Percentiles rank a stretch among this genome's conserved stretches.
phyloP scores from a whole-genome alignment of 1,140 invertebrate species.

The Drosophila saltans region DNA sequence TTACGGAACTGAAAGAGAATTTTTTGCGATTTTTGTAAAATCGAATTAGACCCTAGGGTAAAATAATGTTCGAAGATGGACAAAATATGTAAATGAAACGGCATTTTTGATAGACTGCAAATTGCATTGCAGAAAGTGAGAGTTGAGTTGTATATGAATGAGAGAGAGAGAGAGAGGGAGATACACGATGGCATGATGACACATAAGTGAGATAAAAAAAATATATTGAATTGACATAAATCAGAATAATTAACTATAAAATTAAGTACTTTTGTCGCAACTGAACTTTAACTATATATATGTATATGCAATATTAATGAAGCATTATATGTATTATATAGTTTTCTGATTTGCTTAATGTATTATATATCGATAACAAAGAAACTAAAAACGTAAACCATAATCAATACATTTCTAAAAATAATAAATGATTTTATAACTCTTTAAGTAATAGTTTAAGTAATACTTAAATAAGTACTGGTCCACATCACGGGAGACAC shows the following conservation, averaged over 20 bases:
- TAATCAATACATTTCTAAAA: too few relatives aligned
- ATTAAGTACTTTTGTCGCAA: not conserved
- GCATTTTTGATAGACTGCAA: constrained; percentile 42
- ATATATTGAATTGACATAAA: constrained; percentile 5
- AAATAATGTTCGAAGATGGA: constrained; percentile 38
- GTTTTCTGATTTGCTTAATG: too few relatives aligned
- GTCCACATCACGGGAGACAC: too few relatives aligned
- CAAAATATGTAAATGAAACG: constrained; percentile 62
- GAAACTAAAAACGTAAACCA: too few relatives aligned
- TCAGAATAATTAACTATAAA: not conserved
- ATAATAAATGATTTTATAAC: too few relatives aligned
- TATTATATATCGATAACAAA: too few relatives aligned
- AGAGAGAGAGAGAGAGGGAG: not conserved
- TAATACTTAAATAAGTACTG: too few relatives aligned
- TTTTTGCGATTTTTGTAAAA: constrained; percentile 35
- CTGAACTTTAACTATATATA: not conserved
- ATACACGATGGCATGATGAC: not conserved
- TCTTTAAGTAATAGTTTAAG: too few relatives aligned
- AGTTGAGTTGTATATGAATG: constrained; percentile 10
- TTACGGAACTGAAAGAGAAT: not conserved
- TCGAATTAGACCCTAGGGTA: constrained; percentile 74
- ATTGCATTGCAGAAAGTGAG: constrained; percentile 40
- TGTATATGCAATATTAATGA: too few relatives aligned
- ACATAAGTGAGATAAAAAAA: too few relatives aligned
- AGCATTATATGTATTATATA: too few relatives aligned